Base-by-base conservation (phyloP, 2,113 vertebrate genomes). In the Chinchilla lanigera region DNA sequence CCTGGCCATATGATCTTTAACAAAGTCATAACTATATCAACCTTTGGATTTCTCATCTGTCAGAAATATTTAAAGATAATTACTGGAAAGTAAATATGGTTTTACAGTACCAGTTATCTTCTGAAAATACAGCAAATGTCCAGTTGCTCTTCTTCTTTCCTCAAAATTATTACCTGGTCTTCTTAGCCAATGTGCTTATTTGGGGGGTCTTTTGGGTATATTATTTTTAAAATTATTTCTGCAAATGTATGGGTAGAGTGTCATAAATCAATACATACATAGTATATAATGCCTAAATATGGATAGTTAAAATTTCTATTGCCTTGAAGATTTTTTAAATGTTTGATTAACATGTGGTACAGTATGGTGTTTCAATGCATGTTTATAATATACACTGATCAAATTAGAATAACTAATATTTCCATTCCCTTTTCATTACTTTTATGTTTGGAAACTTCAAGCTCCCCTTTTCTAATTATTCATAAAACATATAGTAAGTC, bases 1-100 rank as follows among this genome's bases (percentile, higher is more conserved):
- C n/a, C 24, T 92, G 82, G 24, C 28, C 73, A 13, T 89, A 16
- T 91, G 65, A 90, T n/a, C n/a, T 96, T 94, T 84, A 92, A 81
- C 24, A 89, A 93, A 33, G 58, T 56, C 67, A 80, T 71, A 90
- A 73, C 7, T 65, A 41, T 14, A 54, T 77, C 4, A 89, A 38
- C 0, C 52, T 89, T 96, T 93, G 56, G 61, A 54, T 94, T 85
- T 92, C 38, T 96, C 52, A 73, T 83, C 35, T 94, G 38, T 47
- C 44, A 84, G 71, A 95, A 47, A 35, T 13, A 90, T 65, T 86
- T 54, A 88, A 28, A 90, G 93, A 89, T 50, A 58, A 38, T 69
- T 38, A 81, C 33, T 28, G 41, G 52, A 26, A 86, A 87, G 94
- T 58, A 94, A 94, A 63, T 50, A 82, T 58, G 33, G 61, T 93